Conservation (phyloP, 2,113 vertebrate species). For the Myotis lucifugus region DNA sequence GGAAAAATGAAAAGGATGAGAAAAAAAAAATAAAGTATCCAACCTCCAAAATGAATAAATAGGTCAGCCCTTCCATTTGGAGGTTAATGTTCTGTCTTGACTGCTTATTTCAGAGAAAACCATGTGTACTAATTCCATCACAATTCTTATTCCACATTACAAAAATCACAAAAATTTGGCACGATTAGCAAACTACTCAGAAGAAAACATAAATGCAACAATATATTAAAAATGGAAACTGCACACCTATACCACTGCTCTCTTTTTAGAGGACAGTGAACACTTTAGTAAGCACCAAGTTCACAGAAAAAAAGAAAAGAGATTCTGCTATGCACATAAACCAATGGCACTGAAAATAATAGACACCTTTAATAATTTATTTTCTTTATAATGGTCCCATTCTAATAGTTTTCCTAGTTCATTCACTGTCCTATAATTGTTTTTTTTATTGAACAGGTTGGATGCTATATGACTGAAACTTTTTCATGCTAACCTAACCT, state of each 20-base stretch:
- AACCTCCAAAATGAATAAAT: slow-evolving; percentile 59
- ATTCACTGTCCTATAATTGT: slow-evolving; percentile 20
- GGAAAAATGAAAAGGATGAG: slow-evolving; percentile 25
- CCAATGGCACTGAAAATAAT: slow-evolving; percentile 69
- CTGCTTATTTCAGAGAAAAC: slow-evolving; percentile 58
- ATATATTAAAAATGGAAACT: slow-evolving; percentile 58
- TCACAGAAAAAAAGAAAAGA: slow-evolving; percentile 19
- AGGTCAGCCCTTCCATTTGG: slow-evolving; percentile 71
- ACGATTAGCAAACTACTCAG: slow-evolving; percentile 67
- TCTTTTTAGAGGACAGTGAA: slow-evolving; percentile 60
- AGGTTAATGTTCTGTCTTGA: slow-evolving; percentile 51
- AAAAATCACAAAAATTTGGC: slow-evolving; percentile 71
- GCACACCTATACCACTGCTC: slow-evolving; percentile 52
- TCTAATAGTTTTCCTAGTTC: slow-evolving; percentile 47
- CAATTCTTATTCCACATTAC: slow-evolving; percentile 43
- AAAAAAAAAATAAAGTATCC: slow-evolving; percentile 45
- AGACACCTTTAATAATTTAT: slow-evolving; percentile 40
- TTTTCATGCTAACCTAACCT: slow-evolving; percentile 53
- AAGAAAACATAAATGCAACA: slow-evolving; percentile 55
- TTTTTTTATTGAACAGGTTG: slow-evolving; percentile 38
- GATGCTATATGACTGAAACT: neutral
- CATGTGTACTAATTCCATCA: neutral
- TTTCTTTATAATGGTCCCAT: slow-evolving; percentile 68
- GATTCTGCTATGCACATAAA: slow-evolving; percentile 52
- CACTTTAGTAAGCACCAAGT: slow-evolving; percentile 74